These are phyloP conservation scores for Anolis sagrei DNA, from an alignment of 2,113 vertebrate species.

Conservation along the genomic window DNA sequence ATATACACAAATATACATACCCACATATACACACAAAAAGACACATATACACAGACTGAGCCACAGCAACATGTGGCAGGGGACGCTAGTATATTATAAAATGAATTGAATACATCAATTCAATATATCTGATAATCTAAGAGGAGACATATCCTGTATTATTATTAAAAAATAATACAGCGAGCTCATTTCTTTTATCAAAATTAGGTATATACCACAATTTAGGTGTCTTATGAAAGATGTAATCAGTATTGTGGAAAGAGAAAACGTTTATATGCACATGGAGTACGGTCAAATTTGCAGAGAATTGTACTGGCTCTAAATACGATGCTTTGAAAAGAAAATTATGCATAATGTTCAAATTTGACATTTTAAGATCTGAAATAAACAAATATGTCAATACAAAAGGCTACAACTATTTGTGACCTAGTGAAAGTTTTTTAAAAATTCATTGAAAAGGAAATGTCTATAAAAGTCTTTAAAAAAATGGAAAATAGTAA, in stretches of 20 bases:
- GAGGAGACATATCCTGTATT: background rate
- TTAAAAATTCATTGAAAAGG: background rate
- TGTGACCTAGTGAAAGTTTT: background rate
- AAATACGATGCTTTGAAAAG: background rate
- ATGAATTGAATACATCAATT: constrained; percentile 1
- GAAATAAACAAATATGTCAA: background rate
- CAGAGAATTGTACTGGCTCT: background rate
- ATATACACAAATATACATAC: too few relatives aligned
- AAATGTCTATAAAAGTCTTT: too few relatives aligned
- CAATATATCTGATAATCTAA: background rate
- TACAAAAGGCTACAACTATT: background rate
- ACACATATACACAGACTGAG: too few relatives aligned
- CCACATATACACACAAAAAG: too few relatives aligned
- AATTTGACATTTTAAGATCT: background rate
- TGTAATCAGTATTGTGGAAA: background rate
- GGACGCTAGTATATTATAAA: constrained; percentile 17
- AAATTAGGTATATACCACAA: background rate
- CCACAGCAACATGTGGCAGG: too few relatives aligned
- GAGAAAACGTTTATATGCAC: background rate
- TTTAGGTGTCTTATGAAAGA: background rate
- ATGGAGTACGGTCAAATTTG: too few relatives aligned
- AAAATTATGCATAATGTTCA: background rate
- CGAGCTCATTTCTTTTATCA: background rate
- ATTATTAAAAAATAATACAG: background rate
- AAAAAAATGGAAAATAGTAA: too few relatives aligned